Conservation (phyloP, 2,888 invertebrate species). For the Mesoligia furuncula region DNA sequence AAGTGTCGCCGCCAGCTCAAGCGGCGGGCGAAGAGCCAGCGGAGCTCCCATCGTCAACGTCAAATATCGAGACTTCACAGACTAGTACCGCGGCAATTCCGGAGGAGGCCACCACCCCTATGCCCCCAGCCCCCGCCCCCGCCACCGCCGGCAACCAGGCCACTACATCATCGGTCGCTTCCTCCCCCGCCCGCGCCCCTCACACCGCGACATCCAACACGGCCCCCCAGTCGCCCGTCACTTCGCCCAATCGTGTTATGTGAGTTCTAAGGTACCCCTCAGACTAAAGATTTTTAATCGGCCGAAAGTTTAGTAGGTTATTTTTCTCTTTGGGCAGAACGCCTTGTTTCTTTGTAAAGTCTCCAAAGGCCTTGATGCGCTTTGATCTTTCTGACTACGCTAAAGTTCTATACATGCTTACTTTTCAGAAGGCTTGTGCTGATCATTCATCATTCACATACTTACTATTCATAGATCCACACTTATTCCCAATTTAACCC, state of each 20-base stretch:
- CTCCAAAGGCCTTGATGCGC: constrained; percentile 20
- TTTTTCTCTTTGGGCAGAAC: background rate
- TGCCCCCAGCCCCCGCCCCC: background rate
- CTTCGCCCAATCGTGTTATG: constrained; percentile 48
- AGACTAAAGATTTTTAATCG: constrained; percentile 38
- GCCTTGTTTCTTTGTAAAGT: constrained; percentile 13
- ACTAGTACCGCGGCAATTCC: background rate
- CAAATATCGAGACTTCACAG: constrained; percentile 23
- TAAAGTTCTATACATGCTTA: background rate
- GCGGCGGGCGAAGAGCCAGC: constrained; percentile 45
- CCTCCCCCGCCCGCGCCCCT: constrained; percentile 1
- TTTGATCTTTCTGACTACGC: background rate
- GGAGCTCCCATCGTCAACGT: constrained; percentile 15
- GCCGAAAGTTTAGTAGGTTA: constrained; percentile 28
- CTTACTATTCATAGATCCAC: background rate
- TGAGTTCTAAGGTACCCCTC: constrained; percentile 83
- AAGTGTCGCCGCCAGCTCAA: constrained; percentile 53
- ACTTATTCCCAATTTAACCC: background rate
- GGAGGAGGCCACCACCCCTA: background rate
- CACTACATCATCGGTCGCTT: constrained; percentile 47
- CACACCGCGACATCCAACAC: constrained; percentile 51
- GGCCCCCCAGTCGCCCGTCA: constrained; percentile 46
- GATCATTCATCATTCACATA: constrained; percentile 11
- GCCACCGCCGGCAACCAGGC: constrained; percentile 8
- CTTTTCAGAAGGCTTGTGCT: constrained; percentile 15